A percentile compares a stretch with the other conserved stretches of the same genome.
Evolutionary conservation across 2,113 vertebrate genomes (phyloP).

Genomic region (Hipposideros armiger): DNA sequence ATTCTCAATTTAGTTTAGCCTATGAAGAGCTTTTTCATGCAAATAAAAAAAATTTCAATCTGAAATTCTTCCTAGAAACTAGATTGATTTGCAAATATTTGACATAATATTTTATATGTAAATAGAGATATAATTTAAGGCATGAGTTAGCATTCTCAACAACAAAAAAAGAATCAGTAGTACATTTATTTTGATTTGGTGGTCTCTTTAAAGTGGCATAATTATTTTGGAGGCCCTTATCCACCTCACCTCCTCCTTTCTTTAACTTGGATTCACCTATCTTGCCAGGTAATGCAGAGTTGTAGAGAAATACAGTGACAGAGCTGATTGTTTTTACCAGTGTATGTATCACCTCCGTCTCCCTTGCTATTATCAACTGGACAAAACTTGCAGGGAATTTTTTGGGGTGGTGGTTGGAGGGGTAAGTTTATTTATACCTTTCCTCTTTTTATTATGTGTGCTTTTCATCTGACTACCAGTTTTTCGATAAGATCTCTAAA

Average conservation of each 20-base stretch:
- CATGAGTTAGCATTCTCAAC: constrained; percentile 11
- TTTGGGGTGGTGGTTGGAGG: neutral
- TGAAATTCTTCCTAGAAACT: constrained; percentile 70
- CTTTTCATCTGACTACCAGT: neutral
- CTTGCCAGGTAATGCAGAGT: neutral
- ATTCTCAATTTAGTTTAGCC: constrained; percentile 65
- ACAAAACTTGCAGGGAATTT: neutral
- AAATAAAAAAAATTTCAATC: constrained; percentile 67
- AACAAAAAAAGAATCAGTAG: neutral
- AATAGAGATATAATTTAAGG: constrained; percentile 58
- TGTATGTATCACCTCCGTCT: neutral
- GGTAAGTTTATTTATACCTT: neutral
- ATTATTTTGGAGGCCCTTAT: neutral
- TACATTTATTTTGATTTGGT: neutral
- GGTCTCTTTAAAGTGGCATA: neutral
- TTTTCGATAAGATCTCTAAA: neutral
- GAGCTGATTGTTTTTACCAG: neutral
- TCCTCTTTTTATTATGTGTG: neutral
- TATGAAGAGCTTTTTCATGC: constrained; percentile 44
- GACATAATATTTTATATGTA: constrained; percentile 54
- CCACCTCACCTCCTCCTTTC: neutral
- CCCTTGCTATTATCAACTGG: neutral
- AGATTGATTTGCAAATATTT: constrained; percentile 68
- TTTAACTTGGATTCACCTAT: neutral
- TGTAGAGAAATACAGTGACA: neutral